A percentile compares a stretch with the other conserved stretches of the same genome.
Conservation (phyloP, 1,140 invertebrate genomes). For the Yoshiicerus persimilis region DNA sequence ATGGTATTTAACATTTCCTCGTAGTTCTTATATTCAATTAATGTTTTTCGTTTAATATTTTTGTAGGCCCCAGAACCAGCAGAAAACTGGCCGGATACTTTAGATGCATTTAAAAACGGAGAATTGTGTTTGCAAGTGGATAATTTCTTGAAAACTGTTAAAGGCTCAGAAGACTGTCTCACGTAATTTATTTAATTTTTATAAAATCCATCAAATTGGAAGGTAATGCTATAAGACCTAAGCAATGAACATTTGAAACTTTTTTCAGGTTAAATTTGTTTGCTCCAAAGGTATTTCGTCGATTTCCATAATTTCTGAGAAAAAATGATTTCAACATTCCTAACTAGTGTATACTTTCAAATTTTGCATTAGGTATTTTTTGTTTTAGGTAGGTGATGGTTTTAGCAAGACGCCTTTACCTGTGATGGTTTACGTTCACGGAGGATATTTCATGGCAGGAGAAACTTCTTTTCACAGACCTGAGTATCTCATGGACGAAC, state of each 20-base stretch:
- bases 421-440: conserved; percentile 27
- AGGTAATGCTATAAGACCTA: no score
- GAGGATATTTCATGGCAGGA: conserved; percentile 18
- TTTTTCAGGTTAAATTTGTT: conserved; percentile 52
- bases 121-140: conserved; percentile 47
- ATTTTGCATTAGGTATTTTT: neutral
- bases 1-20: no score
- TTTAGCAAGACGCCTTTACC: neutral
- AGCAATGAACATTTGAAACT: no score
- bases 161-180: conserved; percentile 60
- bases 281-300: neutral
- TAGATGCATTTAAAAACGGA: conserved; percentile 42
- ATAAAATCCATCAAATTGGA: conserved; percentile 38
- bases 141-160: neutral
- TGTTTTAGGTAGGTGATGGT: neutral
- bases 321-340: neutral
- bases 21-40: neutral
- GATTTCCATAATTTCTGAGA: neutral
- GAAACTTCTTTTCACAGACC: neutral
- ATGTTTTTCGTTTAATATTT: neutral
- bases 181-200: conserved; percentile 58
- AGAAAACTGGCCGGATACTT: conserved; percentile 42
- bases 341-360: neutral
- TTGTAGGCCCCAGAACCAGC: conserved; percentile 39
- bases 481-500: neutral